A percentile compares a stretch with the other conserved stretches of the same genome.
phyloP scores from a whole-genome alignment of 2,113 vertebrate genomes.

The Misgurnus anguillicaudatus region DNA sequence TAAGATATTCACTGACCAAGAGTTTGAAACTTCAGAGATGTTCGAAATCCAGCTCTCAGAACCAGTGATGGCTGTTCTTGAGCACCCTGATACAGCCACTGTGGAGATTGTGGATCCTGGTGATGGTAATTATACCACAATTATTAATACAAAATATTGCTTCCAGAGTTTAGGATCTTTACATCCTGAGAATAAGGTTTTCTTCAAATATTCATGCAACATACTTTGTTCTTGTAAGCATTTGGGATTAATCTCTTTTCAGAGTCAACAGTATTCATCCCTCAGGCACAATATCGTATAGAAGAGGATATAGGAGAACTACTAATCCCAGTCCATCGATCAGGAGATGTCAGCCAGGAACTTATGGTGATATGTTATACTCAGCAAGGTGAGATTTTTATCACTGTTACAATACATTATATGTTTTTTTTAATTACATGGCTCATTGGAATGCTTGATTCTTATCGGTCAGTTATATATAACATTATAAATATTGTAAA shows the following conservation, averaged over 20 bases:
- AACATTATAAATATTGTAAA: no score
- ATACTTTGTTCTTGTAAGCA: neutral
- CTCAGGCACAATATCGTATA: slow-evolving; percentile 79
- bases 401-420: neutral
- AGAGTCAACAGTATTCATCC: slow-evolving; percentile 86
- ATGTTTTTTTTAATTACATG: no score
- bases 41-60: slow-evolving; percentile 85
- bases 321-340: slow-evolving; percentile 77
- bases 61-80: slow-evolving; percentile 82
- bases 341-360: slow-evolving; percentile 82
- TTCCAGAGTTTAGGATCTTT: no score
- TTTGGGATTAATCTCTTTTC: slow-evolving; percentile 33
- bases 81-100: slow-evolving; percentile 75
- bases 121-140: slow-evolving; percentile 71
- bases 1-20: slow-evolving; percentile 80
- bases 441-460: no score
- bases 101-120: slow-evolving; percentile 85
- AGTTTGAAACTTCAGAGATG: slow-evolving; percentile 84
- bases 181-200: no score
- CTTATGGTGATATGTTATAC: slow-evolving; percentile 83
- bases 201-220: no score
- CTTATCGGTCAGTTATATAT: no score
- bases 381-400: slow-evolving; percentile 74
- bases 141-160: neutral
- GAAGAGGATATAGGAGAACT: slow-evolving; percentile 83